A percentile compares a stretch with the other conserved stretches of the same genome.
phyloP scores from a whole-genome alignment of 2,888 invertebrate species.

The Metopia argyrocephala region DNA sequence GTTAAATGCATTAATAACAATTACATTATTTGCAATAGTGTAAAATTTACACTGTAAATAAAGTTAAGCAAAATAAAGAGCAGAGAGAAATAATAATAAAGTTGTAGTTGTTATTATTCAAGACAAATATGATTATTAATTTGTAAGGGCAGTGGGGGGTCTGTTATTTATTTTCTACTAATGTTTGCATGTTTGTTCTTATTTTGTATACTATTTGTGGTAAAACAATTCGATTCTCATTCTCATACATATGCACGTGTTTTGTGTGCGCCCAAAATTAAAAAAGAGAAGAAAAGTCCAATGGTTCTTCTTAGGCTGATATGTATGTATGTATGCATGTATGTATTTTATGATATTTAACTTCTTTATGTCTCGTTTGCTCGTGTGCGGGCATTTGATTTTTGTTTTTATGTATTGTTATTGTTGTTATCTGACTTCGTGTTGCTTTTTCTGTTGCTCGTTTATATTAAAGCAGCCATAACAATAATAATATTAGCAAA shows the following conservation, averaged over 20 bases:
- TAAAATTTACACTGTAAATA: neutral
- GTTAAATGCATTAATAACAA: neutral
- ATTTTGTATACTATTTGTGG: too few species aligned
- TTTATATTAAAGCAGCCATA: slow-evolving; percentile 34
- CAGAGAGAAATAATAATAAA: neutral
- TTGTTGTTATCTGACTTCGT: slow-evolving; percentile 10
- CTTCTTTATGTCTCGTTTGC: slow-evolving; percentile 37
- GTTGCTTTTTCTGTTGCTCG: slow-evolving; percentile 35
- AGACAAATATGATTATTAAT: neutral
- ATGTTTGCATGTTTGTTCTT: too few species aligned
- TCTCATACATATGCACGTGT: neutral
- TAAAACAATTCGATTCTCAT: too few species aligned
- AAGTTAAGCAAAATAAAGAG: neutral
- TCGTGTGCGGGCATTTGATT: slow-evolving; percentile 59
- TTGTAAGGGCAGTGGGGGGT: neutral
- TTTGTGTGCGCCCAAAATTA: neutral
- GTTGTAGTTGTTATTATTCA: too few species aligned
- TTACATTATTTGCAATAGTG: neutral
- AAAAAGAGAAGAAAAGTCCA: neutral
- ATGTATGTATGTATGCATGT: too few species aligned
- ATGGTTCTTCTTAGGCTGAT: too few species aligned
- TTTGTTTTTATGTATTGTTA: neutral
- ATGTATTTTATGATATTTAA: slow-evolving; percentile 33
- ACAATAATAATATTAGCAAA: slow-evolving; percentile 32
- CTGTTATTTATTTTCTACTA: too few species aligned